Evolutionary conservation across 1,140 invertebrate species (phyloP).

Genomic region (Pseudomyrmex dendroicus): DNA sequence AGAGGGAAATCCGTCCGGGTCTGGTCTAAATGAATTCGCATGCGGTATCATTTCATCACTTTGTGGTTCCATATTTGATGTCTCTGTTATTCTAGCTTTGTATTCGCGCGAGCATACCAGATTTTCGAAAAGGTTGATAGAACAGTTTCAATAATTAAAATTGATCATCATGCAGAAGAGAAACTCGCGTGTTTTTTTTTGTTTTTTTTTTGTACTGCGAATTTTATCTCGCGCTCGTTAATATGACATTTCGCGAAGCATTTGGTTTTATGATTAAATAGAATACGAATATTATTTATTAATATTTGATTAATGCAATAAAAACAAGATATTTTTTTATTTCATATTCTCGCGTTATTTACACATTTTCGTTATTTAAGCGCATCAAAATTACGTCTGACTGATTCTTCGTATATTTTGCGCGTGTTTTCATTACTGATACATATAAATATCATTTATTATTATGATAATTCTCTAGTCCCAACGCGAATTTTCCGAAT

Average conservation of each 20-base stretch:
- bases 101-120: slow-evolving; percentile 27
- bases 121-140: slow-evolving; percentile 32
- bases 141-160: slow-evolving; percentile 31
- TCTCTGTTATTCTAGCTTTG: slow-evolving; percentile 54
- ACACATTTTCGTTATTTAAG: background rate
- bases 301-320: too few relatives aligned
- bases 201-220: background rate
- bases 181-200: slow-evolving; percentile 17
- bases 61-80: slow-evolving; percentile 20
- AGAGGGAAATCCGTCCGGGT: slow-evolving; percentile 29
- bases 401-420: background rate
- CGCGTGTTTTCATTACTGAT: background rate
- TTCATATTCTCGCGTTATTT: background rate
- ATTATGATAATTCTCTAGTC: background rate
- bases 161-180: background rate
- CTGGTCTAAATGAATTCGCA: slow-evolving; percentile 50
- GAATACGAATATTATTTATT: too few relatives aligned
- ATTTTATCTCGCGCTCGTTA: background rate
- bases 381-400: too few relatives aligned
- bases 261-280: background rate
- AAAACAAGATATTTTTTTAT: too few relatives aligned
- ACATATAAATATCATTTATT: too few relatives aligned
- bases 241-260: slow-evolving; percentile 4
- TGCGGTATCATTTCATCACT: slow-evolving; percentile 61
- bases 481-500: background rate